phyloP scores from a whole-genome alignment of 2,113 vertebrate species.

The Parus major region DNA sequence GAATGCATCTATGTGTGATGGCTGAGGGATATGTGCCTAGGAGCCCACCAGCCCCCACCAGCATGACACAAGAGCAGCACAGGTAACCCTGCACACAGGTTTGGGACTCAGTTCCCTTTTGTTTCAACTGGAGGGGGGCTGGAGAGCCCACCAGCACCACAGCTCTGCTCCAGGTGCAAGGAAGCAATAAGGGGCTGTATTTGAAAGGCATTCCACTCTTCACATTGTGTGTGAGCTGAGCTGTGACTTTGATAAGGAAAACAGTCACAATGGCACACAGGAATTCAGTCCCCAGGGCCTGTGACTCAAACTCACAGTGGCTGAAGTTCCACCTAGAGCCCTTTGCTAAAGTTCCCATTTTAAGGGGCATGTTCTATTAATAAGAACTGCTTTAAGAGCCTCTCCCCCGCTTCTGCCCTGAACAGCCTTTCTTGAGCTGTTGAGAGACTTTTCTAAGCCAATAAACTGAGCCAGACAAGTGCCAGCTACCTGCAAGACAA shows the following conservation, averaged over 20 bases:
- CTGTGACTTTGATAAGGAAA: background rate
- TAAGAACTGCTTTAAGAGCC: conserved; percentile 19
- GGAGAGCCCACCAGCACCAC: background rate
- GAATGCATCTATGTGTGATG: fast-evolving
- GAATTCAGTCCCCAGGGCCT: conserved; percentile 44
- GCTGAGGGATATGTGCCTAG: background rate
- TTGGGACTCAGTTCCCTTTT: background rate
- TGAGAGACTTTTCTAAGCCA: conserved; percentile 20
- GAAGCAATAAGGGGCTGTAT: background rate
- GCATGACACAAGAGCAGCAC: background rate
- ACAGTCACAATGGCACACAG: conserved; percentile 25
- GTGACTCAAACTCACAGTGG: conserved; percentile 9
- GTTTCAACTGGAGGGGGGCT: background rate
- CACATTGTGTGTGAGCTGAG: background rate
- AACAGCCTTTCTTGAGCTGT: background rate
- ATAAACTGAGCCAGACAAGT: background rate
- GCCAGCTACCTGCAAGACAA: background rate
- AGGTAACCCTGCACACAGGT: background rate
- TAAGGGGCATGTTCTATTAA: conserved; percentile 26
- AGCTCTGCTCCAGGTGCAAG: background rate
- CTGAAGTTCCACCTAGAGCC: conserved; percentile 30
- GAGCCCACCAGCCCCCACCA: background rate
- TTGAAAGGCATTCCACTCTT: conserved; percentile 16
- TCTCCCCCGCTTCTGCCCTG: background rate
- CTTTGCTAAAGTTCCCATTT: background rate